Evolutionary conservation across 2,888 invertebrate genomes (phyloP), one percentile per base, ranked within the genome.

Genomic region (Lithophane semibrunnea): DNA sequence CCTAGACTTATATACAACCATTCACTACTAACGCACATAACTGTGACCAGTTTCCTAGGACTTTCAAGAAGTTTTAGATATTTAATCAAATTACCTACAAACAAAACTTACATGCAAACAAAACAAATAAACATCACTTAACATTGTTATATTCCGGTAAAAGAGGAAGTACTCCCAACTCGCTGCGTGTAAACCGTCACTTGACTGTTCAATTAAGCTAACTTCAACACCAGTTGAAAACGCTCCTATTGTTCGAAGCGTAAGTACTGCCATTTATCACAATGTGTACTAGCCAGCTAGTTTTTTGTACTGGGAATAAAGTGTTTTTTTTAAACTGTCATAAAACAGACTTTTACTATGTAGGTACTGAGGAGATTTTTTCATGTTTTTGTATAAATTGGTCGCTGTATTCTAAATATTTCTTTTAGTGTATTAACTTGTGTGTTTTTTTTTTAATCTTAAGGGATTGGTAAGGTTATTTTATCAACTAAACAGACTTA

Each of bases 121-220:
- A 58, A 74, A 65, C 44, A 75, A 71, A 81, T 60, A 54, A 66
- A 42, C 29, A 77, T 49, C 68, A 75, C 60, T 79, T 75, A 71
- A 44, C 54, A 47, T 76, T 73, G 42, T 47, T 47, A 69, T 76
- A 78, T 80, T 79, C 75, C n/a, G 24, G 67, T 67, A 66, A 84
- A 60, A 66, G 18, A 74, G 42, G 16, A 18, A 65, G 54, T 65
- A 61, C 29, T 58, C 70, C 56, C 63, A 56, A 67, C 63, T 63
- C 49, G 56, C 61, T 64, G 60, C 64, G 63, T 77, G 79, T 69
- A 71, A 83, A 73, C 76, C 80, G 81, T 81, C 88, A 88, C 67
- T 81, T 81, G 70, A 66, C 75, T 86, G 86, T 86, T 86, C 88
- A 87, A 87, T 87, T 87, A 88, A 65, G 75, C 70, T 75, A 82